phyloP scores from a whole-genome alignment of 2,797 vertebrate species.

The Pteropus rufus region DNA sequence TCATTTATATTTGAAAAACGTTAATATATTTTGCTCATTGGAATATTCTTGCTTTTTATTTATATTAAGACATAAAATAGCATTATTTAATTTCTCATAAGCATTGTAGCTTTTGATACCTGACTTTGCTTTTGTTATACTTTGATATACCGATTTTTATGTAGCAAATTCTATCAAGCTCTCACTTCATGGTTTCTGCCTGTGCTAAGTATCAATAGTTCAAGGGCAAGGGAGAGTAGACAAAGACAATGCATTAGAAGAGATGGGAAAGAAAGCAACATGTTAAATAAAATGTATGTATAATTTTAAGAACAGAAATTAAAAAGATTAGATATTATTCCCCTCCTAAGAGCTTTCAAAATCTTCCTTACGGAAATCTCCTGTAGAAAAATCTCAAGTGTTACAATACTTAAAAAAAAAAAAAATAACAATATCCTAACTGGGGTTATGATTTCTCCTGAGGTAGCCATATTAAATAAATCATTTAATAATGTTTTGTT shows the following conservation, averaged over 20 bases:
- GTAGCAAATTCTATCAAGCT: background rate
- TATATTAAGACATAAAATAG: background rate
- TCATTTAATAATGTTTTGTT: background rate
- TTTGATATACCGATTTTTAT: background rate
- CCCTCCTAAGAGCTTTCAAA: background rate
- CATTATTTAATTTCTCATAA: background rate
- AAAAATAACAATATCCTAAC: background rate
- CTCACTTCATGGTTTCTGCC: background rate
- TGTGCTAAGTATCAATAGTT: background rate
- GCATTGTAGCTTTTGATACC: background rate
- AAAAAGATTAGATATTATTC: background rate
- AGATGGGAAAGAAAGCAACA: fast-evolving
- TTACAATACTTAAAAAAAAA: background rate
- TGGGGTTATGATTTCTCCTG: background rate
- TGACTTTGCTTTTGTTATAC: background rate
- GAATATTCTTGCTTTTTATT: background rate
- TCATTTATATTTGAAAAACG: background rate
- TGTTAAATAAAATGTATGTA: background rate
- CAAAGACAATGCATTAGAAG: background rate
- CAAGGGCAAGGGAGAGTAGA: background rate
- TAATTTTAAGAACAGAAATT: background rate
- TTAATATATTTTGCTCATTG: background rate
- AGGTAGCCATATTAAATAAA: background rate
- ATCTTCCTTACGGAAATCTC: background rate
- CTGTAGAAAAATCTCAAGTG: background rate